Conservation (phyloP, 2,888 invertebrate species). For the Papilio protenor region DNA sequence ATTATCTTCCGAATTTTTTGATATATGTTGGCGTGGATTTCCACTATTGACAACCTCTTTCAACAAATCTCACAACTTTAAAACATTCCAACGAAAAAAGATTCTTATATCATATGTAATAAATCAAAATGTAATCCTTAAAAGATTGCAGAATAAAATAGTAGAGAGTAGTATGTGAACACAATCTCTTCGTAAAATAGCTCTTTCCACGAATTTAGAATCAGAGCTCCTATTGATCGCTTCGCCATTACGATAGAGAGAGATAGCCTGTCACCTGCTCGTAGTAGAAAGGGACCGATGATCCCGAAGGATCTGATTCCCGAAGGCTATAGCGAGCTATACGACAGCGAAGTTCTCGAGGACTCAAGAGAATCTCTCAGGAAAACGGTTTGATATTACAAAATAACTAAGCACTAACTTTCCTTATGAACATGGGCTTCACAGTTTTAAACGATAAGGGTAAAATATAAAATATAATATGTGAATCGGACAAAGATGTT, state of each 20-base stretch:
- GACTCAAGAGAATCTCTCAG: conserved; percentile 17
- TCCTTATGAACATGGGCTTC: not conserved
- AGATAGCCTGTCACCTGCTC: conserved; percentile 47
- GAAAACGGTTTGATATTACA: conserved; percentile 28
- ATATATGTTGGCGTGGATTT: not conserved
- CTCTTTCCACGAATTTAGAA: conserved; percentile 66
- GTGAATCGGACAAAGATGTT: not conserved
- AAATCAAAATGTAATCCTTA: not conserved
- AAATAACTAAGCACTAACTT: conserved; percentile 7
- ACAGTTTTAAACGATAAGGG: not conserved
- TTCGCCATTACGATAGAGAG: conserved; percentile 51
- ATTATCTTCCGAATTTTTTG: not conserved
- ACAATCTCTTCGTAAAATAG: conserved; percentile 48
- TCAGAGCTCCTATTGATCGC: conserved; percentile 75
- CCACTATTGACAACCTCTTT: not conserved
- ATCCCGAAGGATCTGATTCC: conserved; percentile 51
- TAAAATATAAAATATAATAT: not conserved
- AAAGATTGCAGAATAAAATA: conserved; percentile 22
- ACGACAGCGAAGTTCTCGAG: conserved; percentile 16
- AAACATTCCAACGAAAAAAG: not conserved
- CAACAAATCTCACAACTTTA: not conserved
- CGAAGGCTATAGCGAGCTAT: conserved; percentile 44
- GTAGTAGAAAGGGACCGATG: conserved; percentile 54
- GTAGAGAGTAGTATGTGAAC: not conserved
- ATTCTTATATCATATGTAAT: not conserved